Evolutionary conservation across 2,888 invertebrate species (phyloP), one percentile per base, ranked within the genome.

Genomic region (Sesia apiformis): DNA sequence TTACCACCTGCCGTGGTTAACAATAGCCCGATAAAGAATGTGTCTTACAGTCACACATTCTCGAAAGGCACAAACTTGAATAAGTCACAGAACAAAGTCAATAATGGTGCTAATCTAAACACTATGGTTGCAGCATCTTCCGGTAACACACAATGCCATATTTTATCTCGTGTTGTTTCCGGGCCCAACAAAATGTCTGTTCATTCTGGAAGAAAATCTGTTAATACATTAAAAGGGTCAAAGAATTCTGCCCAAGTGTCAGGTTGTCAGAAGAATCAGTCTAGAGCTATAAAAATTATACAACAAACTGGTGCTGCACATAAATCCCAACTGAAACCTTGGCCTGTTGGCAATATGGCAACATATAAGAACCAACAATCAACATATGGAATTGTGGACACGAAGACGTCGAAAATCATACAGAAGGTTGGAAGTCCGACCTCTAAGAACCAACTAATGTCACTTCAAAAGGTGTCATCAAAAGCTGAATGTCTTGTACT

Each of bases 231-330:
- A 5, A 87, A 86, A 65, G 80, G 79, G 55, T 79, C 84, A 6
- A 88, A 87, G 68, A 81, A 65, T 63, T 76, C 82, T 38, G 56
- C 58, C 51, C 83, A 85, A 69, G 68, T 67, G 5, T 68, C 79
- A 3, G 72, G 63, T 39, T 52, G 38, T 42, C 85, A 84, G 60
- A 87, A 86, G 59, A 85, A 76, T 69, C 86, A 87, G 59, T 84
- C 88, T 0, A 88, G 90, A 63, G 82, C 91, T 38, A 86, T 91
- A 23, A 91, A 91, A 72, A 91, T 91, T 58, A 89, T 91, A 60
- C 91, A 91, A 63, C 91, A 91, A 63, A 88, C 89, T 63, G 72
- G 87, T 54, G 85, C 85, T 54, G 67, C 73, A 55, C 78, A 79
- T 62, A 89, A 89, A 73, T 74, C 84, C 3, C 89, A 86, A 58